Percentiles rank a stretch among this genome's conserved stretches.
Conservation (phyloP, 1,140 invertebrate species). For the Acromyrmex echinatior region DNA sequence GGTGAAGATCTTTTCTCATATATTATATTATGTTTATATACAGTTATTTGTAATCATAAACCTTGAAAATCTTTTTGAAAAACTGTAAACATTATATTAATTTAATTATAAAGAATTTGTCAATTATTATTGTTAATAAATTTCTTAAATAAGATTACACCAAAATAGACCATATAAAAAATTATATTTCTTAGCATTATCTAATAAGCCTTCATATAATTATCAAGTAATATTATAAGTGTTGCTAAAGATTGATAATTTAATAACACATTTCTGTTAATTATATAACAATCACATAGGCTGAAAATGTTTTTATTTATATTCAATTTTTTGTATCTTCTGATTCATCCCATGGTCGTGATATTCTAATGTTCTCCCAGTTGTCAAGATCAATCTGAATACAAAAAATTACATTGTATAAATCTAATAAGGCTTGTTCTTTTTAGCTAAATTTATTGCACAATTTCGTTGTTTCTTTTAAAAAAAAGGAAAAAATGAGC, state of each 20-base stretch:
- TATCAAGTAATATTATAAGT: background rate
- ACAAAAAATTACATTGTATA: background rate
- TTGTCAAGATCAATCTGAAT: slow-evolving; percentile 90
- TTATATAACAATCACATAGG: background rate
- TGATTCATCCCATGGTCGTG: slow-evolving; percentile 92
- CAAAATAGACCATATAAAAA: background rate
- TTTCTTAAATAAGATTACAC: background rate
- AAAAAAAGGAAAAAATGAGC: too few species aligned
- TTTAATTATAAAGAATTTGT: background rate
- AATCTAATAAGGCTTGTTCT: background rate
- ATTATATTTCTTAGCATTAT: background rate
- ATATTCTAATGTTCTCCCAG: slow-evolving; percentile 93
- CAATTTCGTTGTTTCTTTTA: too few species aligned
- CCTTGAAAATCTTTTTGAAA: background rate
- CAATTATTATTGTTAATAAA: slow-evolving; percentile 10
- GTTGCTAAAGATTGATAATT: background rate
- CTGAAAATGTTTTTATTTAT: background rate
- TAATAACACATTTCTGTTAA: background rate
- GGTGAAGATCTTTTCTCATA: background rate
- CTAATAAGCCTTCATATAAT: background rate
- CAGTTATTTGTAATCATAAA: background rate
- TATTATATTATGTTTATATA: background rate
- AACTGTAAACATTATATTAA: background rate
- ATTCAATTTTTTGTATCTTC: background rate
- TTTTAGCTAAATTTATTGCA: too few species aligned